Conservation (phyloP, 2,888 invertebrate species). For the Phorcus lineatus region DNA sequence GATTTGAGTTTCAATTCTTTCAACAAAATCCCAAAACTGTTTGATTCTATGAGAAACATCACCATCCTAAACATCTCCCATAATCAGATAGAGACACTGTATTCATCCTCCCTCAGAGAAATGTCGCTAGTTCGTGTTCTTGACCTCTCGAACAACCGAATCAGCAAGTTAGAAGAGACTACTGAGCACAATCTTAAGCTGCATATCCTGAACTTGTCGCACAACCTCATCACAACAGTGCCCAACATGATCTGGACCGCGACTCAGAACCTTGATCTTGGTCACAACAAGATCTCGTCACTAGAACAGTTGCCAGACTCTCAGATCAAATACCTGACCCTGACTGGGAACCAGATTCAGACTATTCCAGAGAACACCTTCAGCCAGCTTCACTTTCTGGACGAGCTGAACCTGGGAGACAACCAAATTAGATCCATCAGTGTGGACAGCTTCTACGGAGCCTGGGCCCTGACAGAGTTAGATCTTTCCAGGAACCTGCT, state of each 20-base stretch:
- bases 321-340: conserved; percentile 21
- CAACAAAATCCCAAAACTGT: neutral
- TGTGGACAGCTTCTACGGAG: conserved; percentile 35
- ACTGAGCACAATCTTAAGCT: neutral
- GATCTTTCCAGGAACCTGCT: conserved; percentile 50
- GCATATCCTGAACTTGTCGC: neutral
- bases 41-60: neutral
- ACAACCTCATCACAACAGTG: neutral
- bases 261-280: conserved; percentile 24
- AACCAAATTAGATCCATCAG: conserved; percentile 47
- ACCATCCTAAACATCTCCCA: conserved; percentile 16
- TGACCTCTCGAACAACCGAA: conserved; percentile 29
- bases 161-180: neutral
- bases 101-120: neutral
- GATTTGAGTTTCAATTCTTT: conserved; percentile 30
- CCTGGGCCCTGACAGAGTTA: conserved; percentile 39
- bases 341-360: conserved; percentile 41
- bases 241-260: neutral
- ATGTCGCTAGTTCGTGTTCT: neutral
- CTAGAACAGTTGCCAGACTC: conserved; percentile 1
- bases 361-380: conserved; percentile 36
- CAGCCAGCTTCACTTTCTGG: conserved; percentile 31
- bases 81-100: conserved; percentile 21
- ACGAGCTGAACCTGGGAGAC: conserved; percentile 45
- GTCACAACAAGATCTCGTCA: conserved; percentile 12